phyloP scores from a whole-genome alignment of 2,888 invertebrate species.

The Ariolimax columbianus region DNA sequence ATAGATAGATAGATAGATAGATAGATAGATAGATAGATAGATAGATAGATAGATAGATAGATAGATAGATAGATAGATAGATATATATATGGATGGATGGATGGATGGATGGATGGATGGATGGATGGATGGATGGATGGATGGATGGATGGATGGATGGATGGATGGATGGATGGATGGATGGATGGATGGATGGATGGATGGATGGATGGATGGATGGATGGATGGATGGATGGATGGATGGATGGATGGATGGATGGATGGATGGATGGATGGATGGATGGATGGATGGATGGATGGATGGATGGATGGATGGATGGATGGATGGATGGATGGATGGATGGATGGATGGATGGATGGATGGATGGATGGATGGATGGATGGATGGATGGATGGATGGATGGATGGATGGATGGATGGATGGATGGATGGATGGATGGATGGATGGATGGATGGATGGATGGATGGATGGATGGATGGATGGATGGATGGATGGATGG shows the following conservation, averaged over 20 bases:
- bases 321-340: conserved; percentile 20
- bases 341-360: conserved; percentile 8
- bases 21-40: conserved; percentile 6
- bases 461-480: no score
- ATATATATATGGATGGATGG: no score
- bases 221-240: conserved; percentile 2
- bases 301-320: conserved; percentile 20
- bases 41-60: conserved; percentile 5
- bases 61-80: no score
- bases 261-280: conserved; percentile 6
- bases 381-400: not conserved
- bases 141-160: not conserved
- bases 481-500: no score
- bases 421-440: conserved; percentile 5
- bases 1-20: no score
- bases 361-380: conserved; percentile 6
- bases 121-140: conserved; percentile 6
- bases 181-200: conserved; percentile 2
- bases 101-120: not conserved
- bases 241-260: conserved; percentile 4
- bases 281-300: conserved; percentile 11
- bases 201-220: conserved; percentile 2
- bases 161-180: conserved; percentile 3
- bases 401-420: not conserved
- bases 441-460: not conserved